Conservation (phyloP, 1,140 invertebrate genomes). For the Coelopa frigida region DNA sequence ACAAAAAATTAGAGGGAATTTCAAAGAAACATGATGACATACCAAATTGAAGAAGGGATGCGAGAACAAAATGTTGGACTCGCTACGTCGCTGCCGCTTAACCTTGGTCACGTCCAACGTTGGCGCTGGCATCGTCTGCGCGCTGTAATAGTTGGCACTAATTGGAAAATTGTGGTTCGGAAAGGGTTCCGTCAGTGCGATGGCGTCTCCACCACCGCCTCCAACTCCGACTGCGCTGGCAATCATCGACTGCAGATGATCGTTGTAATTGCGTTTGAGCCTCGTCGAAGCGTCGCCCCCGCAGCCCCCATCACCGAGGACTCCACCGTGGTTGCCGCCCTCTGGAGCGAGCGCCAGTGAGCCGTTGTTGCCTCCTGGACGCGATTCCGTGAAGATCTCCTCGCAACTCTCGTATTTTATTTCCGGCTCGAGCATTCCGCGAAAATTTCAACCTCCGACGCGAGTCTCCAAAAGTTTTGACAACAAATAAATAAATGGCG, state of each 20-base stretch:
- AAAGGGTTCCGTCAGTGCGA: no score
- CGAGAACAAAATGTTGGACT: slow-evolving; percentile 7
- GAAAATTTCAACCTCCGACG: no score
- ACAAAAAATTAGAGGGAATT: neutral
- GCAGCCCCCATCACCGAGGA: no score
- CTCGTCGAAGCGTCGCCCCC: no score
- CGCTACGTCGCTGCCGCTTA: slow-evolving; percentile 6
- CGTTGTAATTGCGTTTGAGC: slow-evolving; percentile 1
- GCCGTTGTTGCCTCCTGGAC: no score
- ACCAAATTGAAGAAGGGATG: slow-evolving; percentile 15
- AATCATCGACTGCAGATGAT: neutral
- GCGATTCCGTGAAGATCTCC: slow-evolving; percentile 1
- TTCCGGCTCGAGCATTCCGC: neutral
- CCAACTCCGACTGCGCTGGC: neutral
- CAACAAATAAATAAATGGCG: no score
- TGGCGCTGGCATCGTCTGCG: no score
- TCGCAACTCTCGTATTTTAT: slow-evolving; percentile 10
- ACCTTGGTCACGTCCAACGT: neutral
- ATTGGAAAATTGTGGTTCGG: no score
- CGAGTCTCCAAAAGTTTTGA: no score
- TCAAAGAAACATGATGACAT: neutral
- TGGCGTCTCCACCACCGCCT: neutral
- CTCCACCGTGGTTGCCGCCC: no score
- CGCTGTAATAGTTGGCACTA: no score
- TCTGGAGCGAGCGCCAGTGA: no score